Conservation (phyloP, 2,113 vertebrate species). For the Laterallus jamaicensis region DNA sequence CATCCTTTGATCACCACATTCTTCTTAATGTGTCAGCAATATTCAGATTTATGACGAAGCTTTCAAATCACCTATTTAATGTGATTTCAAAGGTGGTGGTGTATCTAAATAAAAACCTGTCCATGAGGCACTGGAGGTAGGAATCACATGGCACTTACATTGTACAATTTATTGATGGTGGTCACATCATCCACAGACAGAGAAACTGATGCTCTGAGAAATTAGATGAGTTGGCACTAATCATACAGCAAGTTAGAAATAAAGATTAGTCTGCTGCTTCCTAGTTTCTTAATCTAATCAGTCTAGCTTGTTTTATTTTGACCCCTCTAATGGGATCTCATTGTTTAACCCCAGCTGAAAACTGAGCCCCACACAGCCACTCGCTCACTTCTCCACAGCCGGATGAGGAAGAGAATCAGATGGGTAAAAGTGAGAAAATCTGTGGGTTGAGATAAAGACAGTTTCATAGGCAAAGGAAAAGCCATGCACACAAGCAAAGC, state of each 20-base stretch:
- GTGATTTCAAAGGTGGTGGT: conserved; percentile 22
- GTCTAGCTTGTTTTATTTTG: background rate
- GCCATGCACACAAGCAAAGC: no score
- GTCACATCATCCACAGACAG: background rate
- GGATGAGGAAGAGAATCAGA: no score
- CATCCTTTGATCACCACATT: background rate
- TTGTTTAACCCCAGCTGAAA: no score
- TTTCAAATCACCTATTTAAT: conserved; percentile 10
- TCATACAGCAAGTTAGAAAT: background rate
- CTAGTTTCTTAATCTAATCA: background rate
- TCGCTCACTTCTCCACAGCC: no score
- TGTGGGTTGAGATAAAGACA: no score
- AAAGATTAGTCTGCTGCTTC: background rate
- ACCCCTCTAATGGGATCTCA: background rate
- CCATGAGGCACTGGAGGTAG: background rate
- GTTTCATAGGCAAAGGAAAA: no score
- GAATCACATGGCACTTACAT: background rate
- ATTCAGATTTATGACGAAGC: conserved; percentile 3
- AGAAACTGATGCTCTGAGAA: conserved; percentile 20
- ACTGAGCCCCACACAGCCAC: no score
- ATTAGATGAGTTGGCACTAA: conserved; percentile 14
- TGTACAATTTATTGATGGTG: background rate
- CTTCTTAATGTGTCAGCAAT: background rate
- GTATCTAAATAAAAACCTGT: conserved; percentile 46
- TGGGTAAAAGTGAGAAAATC: no score